Evolutionary conservation across 2,797 vertebrate species (phyloP).

Genomic region (Periparus ater): DNA sequence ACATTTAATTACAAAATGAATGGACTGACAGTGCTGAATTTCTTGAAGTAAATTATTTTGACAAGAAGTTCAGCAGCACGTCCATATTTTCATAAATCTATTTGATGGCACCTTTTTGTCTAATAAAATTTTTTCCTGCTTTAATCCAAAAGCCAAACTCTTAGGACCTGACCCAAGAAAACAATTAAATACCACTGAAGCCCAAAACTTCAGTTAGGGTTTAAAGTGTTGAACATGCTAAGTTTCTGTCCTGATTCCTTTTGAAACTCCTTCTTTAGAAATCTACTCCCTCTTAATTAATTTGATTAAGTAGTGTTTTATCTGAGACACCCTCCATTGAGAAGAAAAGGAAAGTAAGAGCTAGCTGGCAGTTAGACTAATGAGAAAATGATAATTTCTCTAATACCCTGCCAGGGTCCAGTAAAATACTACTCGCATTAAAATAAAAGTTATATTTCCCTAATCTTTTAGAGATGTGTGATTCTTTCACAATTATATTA

Average conservation of each 20-base stretch:
- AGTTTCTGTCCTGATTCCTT: constrained; percentile 7
- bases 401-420: constrained; percentile 53
- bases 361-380: constrained; percentile 63
- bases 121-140: background rate
- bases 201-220: background rate
- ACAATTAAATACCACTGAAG: background rate
- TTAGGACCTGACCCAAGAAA: background rate
- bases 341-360: constrained; percentile 39
- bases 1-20: constrained; percentile 25
- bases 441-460: constrained; percentile 63
- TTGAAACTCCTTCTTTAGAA: constrained; percentile 25
- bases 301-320: constrained; percentile 52
- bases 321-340: constrained; percentile 37
- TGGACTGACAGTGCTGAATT: background rate
- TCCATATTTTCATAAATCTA: background rate
- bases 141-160: background rate
- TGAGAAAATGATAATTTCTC: constrained; percentile 61
- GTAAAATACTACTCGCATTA: constrained; percentile 63
- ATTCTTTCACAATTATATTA: constrained; percentile 56
- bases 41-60: constrained; percentile 28
- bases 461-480: constrained; percentile 61
- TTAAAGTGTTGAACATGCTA: background rate
- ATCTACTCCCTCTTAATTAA: constrained; percentile 53
- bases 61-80: background rate
- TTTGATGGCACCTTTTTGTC: background rate